phyloP scores from a whole-genome alignment of 30 jellyfish, hydroid and myxozoan species.

The Calvadosia cruxmelitensis region DNA sequence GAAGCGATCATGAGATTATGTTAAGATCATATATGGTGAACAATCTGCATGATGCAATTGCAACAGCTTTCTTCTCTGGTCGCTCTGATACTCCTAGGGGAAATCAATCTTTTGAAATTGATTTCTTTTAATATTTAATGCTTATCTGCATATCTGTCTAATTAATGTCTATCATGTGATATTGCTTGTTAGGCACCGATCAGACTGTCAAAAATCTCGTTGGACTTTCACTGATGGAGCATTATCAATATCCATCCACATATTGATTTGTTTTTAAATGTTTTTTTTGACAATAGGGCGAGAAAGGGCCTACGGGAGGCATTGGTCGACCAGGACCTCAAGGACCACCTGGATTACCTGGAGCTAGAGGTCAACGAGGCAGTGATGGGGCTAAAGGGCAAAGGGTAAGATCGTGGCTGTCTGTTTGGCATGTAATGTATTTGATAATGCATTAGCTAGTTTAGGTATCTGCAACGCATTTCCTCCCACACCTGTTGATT shows the following conservation, averaged over 20 bases:
- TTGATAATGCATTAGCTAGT: too few relatives aligned
- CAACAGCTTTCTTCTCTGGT: not conserved
- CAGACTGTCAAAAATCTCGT: too few relatives aligned
- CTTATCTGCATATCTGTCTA: too few relatives aligned
- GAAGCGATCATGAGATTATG: too few relatives aligned
- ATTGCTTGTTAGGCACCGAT: too few relatives aligned
- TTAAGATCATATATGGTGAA: too few relatives aligned
- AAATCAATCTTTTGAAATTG: too few relatives aligned
- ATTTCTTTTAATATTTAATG: too few relatives aligned
- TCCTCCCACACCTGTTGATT: too few relatives aligned
- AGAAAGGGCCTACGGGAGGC: slow-evolving; percentile 5
- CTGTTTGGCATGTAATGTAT: not conserved
- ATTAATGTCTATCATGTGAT: too few relatives aligned
- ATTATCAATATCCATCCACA: not conserved
- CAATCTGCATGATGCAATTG: not conserved
- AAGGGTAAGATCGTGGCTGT: not conserved
- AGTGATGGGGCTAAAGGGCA: slow-evolving; percentile 7
- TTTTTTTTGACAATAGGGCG: not conserved
- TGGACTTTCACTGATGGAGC: too few relatives aligned
- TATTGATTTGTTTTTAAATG: not conserved
- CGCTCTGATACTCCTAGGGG: not conserved
- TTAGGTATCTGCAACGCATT: too few relatives aligned
- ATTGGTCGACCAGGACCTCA: slow-evolving; percentile 5
- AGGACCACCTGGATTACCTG: slow-evolving; percentile 7
- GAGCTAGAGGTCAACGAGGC: slow-evolving; percentile 9